Evolutionary conservation across 92 coral and sea anemone species (phyloP), one percentile per base, ranked within the genome.

Genomic region (Desmophyllum pertusum): DNA sequence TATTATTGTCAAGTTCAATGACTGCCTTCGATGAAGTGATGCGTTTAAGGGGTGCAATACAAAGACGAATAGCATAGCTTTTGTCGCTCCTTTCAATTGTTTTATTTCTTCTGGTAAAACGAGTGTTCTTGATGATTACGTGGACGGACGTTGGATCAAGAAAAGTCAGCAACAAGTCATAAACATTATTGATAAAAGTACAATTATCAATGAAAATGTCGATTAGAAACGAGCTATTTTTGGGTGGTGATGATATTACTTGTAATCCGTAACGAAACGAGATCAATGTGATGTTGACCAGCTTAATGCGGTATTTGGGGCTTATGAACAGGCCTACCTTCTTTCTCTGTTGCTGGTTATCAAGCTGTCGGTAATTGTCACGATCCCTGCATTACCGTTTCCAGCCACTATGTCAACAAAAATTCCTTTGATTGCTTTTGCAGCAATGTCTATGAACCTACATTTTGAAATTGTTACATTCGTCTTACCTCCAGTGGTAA

Each of bases 1-100:
- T 76, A 3, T 51, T 59, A 45, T 84, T 84, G 29, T 84, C 87
- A 65, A 75, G 78, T 25, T 33, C 25, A 29, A 84, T 51, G 3
- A 37, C 52, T 14, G 79, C 79, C 29, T n/a, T 72, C 29, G 79
- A 71, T 38, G 21, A 55, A 23, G 5, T 55, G 27, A 13, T 55
- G 7, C 5, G 42, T 62, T 29, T 70, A 31, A 71, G 13, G 3
- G 78, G 78, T 57, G 78, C 36, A 14, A 71, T 57, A 13, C 0
- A 1, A 2, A 82, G 23, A 5, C 70, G 53, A 33, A 82, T 43
- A 31, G 79, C 86, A 71, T 71, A 41, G 43, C 42, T 43, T 21
- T 29, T 1, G 7, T 18, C 27, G 40, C 23, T 5, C 11, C 33
- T 19, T 9, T 36, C 8, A 4, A 37, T 33, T 29, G 17, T 43